Evolutionary conservation across 2,797 vertebrate species (phyloP).

Genomic region (Alectoris magna): DNA sequence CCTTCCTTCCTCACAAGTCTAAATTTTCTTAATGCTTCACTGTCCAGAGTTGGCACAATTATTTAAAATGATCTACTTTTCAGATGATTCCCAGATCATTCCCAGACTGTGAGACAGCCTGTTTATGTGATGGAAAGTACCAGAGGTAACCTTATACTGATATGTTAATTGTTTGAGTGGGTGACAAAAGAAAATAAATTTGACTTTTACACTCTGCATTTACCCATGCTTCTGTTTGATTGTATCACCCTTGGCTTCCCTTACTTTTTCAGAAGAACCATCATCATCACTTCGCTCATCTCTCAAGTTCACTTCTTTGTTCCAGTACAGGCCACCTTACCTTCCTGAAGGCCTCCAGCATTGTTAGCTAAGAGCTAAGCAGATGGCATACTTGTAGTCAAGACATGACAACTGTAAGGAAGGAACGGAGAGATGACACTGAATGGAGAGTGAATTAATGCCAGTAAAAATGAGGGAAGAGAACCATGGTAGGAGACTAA

Average conservation of each 20-base stretch:
- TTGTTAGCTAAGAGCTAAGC: neutral
- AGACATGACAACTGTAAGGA: neutral
- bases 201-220: neutral
- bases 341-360: neutral
- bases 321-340: neutral
- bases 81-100: conserved; percentile 72
- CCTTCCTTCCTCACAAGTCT: conserved; percentile 24
- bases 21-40: conserved; percentile 48
- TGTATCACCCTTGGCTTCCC: neutral
- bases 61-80: conserved; percentile 65
- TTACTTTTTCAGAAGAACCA: neutral
- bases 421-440: neutral
- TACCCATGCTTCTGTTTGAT: neutral
- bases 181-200: conserved; percentile 28
- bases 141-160: conserved; percentile 43
- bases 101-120: conserved; percentile 73
- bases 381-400: neutral
- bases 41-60: conserved; percentile 53
- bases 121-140: conserved; percentile 63
- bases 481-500: neutral
- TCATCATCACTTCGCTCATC: neutral
- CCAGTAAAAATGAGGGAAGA: neutral
- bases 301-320: neutral
- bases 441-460: neutral
- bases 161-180: conserved; percentile 42